phyloP scores from a whole-genome alignment of 2,797 vertebrate genomes.

The Malurus leucopterus region DNA sequence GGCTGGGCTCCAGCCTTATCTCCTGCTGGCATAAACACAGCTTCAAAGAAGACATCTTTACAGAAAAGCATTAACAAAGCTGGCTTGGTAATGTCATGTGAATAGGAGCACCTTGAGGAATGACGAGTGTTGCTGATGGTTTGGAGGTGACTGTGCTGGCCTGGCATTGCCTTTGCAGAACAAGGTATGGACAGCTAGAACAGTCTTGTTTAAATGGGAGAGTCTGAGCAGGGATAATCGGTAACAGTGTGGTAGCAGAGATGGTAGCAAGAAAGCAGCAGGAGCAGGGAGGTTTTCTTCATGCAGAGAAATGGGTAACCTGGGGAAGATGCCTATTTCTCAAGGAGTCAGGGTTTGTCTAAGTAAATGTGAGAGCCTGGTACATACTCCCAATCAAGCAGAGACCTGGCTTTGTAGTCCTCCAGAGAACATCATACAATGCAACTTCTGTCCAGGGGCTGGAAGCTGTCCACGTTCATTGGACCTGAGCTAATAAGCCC shows the following conservation, averaged over 20 bases:
- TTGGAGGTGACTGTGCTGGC: neutral
- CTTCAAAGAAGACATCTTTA: neutral
- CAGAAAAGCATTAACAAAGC: neutral
- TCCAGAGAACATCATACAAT: neutral
- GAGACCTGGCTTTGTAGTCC: neutral
- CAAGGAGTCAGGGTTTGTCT: neutral
- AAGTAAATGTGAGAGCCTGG: neutral
- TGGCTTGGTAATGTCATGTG: neutral
- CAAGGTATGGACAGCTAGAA: neutral
- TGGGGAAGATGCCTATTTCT: neutral
- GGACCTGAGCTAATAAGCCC: neutral
- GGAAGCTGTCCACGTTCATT: constrained; percentile 9
- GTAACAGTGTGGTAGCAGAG: neutral
- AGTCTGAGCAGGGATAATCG: neutral
- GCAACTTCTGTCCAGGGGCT: constrained; percentile 6
- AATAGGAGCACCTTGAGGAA: neutral
- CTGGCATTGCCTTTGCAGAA: neutral
- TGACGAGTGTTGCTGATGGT: neutral
- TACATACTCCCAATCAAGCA: neutral
- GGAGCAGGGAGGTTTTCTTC: neutral
- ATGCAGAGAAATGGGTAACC: neutral
- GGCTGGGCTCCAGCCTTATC: neutral
- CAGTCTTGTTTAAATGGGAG: neutral
- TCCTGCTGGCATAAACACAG: neutral
- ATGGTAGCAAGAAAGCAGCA: neutral